phyloP scores from a whole-genome alignment of 1,140 invertebrate genomes.

The Helicoverpa armigera region DNA sequence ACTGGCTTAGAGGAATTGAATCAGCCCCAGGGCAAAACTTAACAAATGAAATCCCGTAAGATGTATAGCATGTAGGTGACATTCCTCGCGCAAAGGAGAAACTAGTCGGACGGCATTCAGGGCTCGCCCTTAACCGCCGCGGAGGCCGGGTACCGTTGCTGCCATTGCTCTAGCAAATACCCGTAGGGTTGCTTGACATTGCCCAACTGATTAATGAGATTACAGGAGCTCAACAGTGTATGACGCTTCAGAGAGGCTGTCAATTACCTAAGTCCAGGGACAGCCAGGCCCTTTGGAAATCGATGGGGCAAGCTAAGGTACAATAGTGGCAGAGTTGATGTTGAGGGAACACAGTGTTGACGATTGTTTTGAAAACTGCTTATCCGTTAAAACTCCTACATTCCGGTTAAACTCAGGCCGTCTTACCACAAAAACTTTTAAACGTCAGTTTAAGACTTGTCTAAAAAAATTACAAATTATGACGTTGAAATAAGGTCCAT shows the following conservation, averaged over 20 bases:
- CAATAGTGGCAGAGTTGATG: background rate
- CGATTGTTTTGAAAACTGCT: too few species aligned
- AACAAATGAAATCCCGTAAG: slow-evolving; percentile 56
- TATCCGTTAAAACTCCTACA: too few species aligned
- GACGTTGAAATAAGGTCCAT: too few species aligned
- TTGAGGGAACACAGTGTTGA: too few species aligned
- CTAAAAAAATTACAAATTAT: too few species aligned
- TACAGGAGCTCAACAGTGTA: slow-evolving; percentile 17
- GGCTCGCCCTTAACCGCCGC: slow-evolving; percentile 75
- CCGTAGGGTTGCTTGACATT: slow-evolving; percentile 56
- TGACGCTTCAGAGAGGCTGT: background rate
- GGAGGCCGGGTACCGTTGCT: slow-evolving; percentile 77
- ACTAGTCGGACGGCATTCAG: slow-evolving; percentile 81
- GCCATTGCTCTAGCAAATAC: slow-evolving; percentile 58
- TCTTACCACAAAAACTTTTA: too few species aligned
- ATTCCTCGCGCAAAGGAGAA: slow-evolving; percentile 79
- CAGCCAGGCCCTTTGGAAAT: too few species aligned
- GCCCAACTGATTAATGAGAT: slow-evolving; percentile 22
- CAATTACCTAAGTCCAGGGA: background rate
- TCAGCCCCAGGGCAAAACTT: slow-evolving; percentile 22
- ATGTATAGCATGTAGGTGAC: slow-evolving; percentile 76
- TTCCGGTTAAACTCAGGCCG: too few species aligned
- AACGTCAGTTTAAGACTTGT: too few species aligned
- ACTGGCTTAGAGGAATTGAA: background rate
- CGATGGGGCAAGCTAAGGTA: too few species aligned